Base-by-base conservation (phyloP, 2,888 invertebrate genomes). In the Nomada lathburiana region DNA sequence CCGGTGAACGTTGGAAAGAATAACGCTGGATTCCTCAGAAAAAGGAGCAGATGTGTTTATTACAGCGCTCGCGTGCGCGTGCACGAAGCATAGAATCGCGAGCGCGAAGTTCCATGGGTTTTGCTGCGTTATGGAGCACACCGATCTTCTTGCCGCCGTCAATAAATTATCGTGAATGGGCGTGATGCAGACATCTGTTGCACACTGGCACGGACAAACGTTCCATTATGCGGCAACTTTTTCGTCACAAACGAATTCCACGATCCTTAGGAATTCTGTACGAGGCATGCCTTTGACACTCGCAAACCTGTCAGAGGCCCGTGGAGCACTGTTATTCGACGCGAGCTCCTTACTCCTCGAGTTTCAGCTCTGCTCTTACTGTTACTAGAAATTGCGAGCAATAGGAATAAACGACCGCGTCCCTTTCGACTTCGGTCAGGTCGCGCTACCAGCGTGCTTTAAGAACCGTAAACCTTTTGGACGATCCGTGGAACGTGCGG, bases 121-220 rank as follows among this genome's bases (percentile, higher is more conserved):
- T 81, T 69, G 68, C 59, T n/a, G 63, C 60, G 57, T 78, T 64
- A 53, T 55, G 47, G 29, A 63, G 71, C 60, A 7, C 18, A 47
- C 26, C 42, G 63, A 76, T 76, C 69, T 55, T 70, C 70, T 70
- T 59, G 63, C 63, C 63, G 47, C 0, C 57, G 44, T 42, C 59
- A 64, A 79, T 76, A 65, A 70, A 76, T 79, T 79, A 62, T 69
- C 64, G 69, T 23, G 55, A 79, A 79, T 75, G 76, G 75, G 75
- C 75, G 26, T 69, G 63, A 75, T 63, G 64, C 29, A n/a, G 67
- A 53, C 64, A 79, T 44, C 69, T 63, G 76, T 79, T 75, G 76
- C 69, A 7, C 63, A 55, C 20, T 26, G 36, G 47, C 76, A 11
- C 76, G 47, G 26, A 55, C 72, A 57, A 71, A 59, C 57, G 64